A percentile compares a stretch with the other conserved stretches of the same genome.
Evolutionary conservation across 2,797 vertebrate species (phyloP).

Genomic region (Pampus argenteus): DNA sequence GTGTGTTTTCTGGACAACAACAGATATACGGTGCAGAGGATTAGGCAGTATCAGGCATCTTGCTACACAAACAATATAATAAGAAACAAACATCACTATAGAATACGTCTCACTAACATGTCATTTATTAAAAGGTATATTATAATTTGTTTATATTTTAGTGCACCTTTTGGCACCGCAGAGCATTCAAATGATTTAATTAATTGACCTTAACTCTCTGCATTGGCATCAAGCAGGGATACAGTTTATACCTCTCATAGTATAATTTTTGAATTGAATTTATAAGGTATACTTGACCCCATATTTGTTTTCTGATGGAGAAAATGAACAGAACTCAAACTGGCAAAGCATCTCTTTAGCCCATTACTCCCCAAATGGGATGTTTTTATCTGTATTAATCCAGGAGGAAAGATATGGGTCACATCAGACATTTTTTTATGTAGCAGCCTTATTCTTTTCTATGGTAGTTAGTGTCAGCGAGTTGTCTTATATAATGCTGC

Average conservation of each 20-base stretch:
- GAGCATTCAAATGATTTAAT: background rate
- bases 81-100: too few species aligned
- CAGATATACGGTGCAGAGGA: too few species aligned
- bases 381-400: conserved; percentile 4
- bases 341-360: background rate
- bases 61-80: too few species aligned
- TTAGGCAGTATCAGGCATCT: too few species aligned
- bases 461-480: conserved; percentile 31
- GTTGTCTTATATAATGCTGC: conserved; percentile 61
- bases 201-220: background rate
- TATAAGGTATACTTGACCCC: background rate
- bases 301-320: background rate
- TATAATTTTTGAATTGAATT: background rate
- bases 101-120: too few species aligned
- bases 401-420: conserved; percentile 10
- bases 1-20: too few species aligned
- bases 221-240: background rate
- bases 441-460: conserved; percentile 4
- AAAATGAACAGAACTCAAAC: background rate
- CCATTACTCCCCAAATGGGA: conserved; percentile 11
- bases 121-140: background rate
- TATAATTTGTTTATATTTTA: background rate
- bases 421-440: background rate
- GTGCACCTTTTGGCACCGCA: background rate
- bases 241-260: background rate